Evolutionary conservation across 2,888 invertebrate genomes (phyloP), one percentile per base, ranked within the genome.

Genomic region (Steromphala cineraria): DNA sequence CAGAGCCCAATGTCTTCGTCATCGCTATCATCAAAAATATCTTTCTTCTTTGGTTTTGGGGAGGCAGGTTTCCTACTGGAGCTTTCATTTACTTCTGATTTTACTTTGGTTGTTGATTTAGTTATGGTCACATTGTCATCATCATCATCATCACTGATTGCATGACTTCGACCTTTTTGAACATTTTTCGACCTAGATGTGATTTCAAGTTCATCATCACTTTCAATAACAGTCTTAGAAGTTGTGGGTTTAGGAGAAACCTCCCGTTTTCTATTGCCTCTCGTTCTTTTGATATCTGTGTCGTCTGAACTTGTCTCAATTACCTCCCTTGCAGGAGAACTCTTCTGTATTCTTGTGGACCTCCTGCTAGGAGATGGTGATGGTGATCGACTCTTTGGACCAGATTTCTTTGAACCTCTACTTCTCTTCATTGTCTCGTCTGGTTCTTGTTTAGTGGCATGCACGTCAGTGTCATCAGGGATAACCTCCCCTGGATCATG

Each of bases 11-110:
- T 28, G 67, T 24, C n/a, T 2, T 76, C 76, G 5, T 55, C 76
- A 31, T 76, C 76, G 55, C 76, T 76, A 19, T 53, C 55, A 55
- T 76, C 76, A 55, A 76, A 52, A n/a, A 75, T n/a, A 21, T 36
- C 8, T 17, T 36, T 28, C 36, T 71, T 71, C 10, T 71, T 71
- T 15, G 62, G 13, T 62, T 62, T 62, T 28, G 62, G 28, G 15
- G 62, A 24, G 24, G 28, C 15, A 24, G 62, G 28, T 13, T 24
- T 62, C 24, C 17, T 46, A 46, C 19, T 52, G 15, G 24, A 52
- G 24, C 53, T 2, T 52, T 75, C 52, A 8, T 24, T 3, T 75
- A 19, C 53, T 10, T 17, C 21, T 75, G 75, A 19, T 31, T 46
- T 75, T 19, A 17, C 24, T 75, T n/a, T 46, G 19, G 3, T 36